Percentiles rank a stretch among this genome's conserved stretches.
These are phyloP conservation scores for Zygothrica quintamaculata DNA, from an alignment of 2,888 invertebrate species.

Conservation along the genomic window DNA sequence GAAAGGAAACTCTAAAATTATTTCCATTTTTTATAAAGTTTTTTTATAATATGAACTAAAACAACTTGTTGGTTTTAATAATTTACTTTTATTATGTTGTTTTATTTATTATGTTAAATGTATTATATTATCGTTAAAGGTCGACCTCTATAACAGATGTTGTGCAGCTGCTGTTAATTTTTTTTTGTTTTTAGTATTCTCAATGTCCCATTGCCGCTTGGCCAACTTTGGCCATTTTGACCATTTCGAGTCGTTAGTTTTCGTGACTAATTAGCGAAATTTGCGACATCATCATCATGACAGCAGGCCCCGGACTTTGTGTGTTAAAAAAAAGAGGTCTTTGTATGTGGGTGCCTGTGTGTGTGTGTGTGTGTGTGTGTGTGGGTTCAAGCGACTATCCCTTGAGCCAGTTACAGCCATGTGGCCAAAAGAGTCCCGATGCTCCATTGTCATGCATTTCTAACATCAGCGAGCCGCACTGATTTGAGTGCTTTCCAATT, in stretches of 20 bases:
- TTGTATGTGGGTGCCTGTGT: no score
- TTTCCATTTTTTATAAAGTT: no score
- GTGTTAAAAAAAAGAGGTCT: conserved; percentile 3
- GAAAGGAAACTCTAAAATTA: no score
- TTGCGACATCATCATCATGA: conserved; percentile 53
- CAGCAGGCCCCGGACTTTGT: conserved; percentile 19
- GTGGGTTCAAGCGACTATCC: conserved; percentile 33
- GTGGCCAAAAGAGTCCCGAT: conserved; percentile 26
- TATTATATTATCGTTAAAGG: no score
- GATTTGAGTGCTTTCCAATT: conserved; percentile 76
- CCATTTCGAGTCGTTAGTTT: conserved; percentile 62
- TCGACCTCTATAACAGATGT: conserved; percentile 35
- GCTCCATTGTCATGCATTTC: conserved; percentile 52
- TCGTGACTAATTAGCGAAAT: conserved; percentile 75
- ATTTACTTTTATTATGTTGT: no score
- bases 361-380: conserved; percentile 16
- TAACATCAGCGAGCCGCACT: conserved; percentile 50
- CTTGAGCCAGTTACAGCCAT: conserved; percentile 29
- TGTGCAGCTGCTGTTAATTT: conserved; percentile 32
- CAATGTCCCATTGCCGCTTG: conserved; percentile 31
- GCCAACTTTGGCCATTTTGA: conserved; percentile 60
- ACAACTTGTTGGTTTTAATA: no score
- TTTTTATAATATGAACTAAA: no score
- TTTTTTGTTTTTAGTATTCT: conserved; percentile 6
- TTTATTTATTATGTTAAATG: no score